Evolutionary conservation across 2,797 vertebrate species (phyloP), one percentile per base, ranked within the genome.

Genomic region (Nyctibius grandis): DNA sequence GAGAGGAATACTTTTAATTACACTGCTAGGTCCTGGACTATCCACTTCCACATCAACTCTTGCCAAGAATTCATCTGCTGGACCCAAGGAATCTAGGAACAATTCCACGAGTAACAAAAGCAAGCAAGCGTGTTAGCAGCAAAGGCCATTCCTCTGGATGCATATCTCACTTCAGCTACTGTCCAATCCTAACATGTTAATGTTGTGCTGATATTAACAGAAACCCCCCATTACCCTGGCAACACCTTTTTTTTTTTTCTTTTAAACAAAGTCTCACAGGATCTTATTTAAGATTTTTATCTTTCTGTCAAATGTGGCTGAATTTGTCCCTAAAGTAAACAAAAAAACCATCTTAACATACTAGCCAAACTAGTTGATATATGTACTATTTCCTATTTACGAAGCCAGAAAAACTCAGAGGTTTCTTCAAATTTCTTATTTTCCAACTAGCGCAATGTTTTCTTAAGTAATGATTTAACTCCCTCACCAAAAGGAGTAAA

Each of bases 11-110:
- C 98, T 99, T 91, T 95, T 98, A 95, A 99, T 99, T 51, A 99
- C 97, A 86, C 98, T 98, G 93, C 98, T 98, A 21, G 98, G 98
- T 77, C 99, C 99, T 40, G 99, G 99, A 92, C 98, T 99, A 96
- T 99, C 99, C 91, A 99, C 97, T 97, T 99, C 99, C 50, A 99
- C 95, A 87, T 99, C 99, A 79, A 99, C 98, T 85, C 98, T 98
- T 82, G 98, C 99, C 61, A 96, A 91, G 96, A 98, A 99, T 63
- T 99, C 99, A 93, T 99, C 99, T 2, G 99, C 98, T 42, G 98
- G 97, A 47, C 98, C 98, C 18, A 99, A 97, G 60, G 97, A 97
- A 86, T 98, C 99, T 99, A 96, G 40, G 88, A 95, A 97, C 82
- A 86, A 91, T 63, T 74, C 20, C 40, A 57, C 5, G 2, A 81